phyloP scores from a whole-genome alignment of 2,113 vertebrate genomes.

The Semicossyphus pulcher region DNA sequence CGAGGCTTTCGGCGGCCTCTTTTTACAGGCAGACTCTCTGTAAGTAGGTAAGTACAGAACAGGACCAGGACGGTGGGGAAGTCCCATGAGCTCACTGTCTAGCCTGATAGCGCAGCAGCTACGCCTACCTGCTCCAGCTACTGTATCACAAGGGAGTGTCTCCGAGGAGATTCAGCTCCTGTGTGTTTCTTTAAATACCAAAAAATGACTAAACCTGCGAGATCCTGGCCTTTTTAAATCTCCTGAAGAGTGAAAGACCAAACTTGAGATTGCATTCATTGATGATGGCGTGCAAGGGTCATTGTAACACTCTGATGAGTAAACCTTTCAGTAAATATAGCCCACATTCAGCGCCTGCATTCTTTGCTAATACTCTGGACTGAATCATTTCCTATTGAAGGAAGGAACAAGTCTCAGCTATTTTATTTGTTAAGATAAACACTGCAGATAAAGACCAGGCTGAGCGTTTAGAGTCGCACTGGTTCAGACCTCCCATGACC shows the following conservation, averaged over 20 bases:
- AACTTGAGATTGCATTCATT: not conserved
- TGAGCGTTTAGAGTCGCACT: not conserved
- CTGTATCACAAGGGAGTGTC: constrained; percentile 48
- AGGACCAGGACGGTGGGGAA: constrained; percentile 61
- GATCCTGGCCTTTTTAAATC: not conserved
- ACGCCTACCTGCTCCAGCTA: constrained; percentile 54
- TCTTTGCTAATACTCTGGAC: constrained; percentile 50
- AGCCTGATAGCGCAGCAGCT: constrained; percentile 61
- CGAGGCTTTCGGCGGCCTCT: constrained; percentile 23
- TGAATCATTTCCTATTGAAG: constrained; percentile 60
- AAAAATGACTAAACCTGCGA: constrained; percentile 1
- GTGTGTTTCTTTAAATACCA: constrained; percentile 26
- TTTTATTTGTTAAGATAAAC: constrained; percentile 44
- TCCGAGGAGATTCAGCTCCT: constrained; percentile 29
- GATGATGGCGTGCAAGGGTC: constrained; percentile 10
- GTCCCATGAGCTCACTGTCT: constrained; percentile 82
- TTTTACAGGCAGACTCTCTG: constrained; percentile 44
- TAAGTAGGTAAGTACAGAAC: constrained; percentile 68
- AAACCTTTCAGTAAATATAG: constrained; percentile 33
- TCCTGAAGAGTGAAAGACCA: constrained; percentile 7
- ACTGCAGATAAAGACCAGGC: constrained; percentile 10
- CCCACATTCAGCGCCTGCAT: constrained; percentile 31
- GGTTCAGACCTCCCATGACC: not conserved
- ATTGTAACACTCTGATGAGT: constrained; percentile 40
- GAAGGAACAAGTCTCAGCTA: constrained; percentile 29